These are phyloP conservation scores for Parasteatoda lunata DNA, from an alignment of 2,888 invertebrate species.

Conservation along the genomic window DNA sequence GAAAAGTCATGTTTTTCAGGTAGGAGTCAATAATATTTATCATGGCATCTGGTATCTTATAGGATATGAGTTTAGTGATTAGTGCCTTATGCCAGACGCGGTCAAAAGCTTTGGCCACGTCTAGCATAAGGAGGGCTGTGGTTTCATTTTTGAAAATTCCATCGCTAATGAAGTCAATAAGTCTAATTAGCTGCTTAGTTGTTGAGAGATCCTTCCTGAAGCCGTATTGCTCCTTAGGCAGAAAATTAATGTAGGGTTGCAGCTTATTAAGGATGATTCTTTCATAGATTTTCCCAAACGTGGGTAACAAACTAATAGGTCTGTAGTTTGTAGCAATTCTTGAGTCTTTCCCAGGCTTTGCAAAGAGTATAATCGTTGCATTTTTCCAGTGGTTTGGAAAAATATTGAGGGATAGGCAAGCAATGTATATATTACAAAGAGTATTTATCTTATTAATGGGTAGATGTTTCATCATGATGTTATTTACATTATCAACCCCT, in stretches of 20 bases:
- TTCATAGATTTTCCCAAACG: not conserved
- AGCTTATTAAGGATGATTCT: conserved; percentile 6
- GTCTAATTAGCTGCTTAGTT: not conserved
- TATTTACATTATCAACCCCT: no score
- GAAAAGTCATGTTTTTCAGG: no score
- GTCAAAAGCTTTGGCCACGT: no score
- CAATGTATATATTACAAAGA: no score
- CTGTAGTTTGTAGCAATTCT: not conserved
- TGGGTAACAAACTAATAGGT: not conserved
- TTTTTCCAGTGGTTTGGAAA: not conserved
- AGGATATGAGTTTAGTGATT: no score
- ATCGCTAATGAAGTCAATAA: not conserved
- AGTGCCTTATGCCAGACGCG: no score
- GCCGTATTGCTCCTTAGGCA: not conserved
- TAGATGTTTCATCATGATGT: no score
- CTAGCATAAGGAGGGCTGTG: no score
- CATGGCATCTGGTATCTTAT: no score
- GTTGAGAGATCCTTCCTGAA: conserved; percentile 2
- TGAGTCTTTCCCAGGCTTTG: not conserved
- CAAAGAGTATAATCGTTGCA: not conserved
- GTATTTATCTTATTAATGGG: no score
- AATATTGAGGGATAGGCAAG: not conserved
- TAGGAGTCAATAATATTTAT: no score
- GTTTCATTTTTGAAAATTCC: not conserved
- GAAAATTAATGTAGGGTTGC: not conserved